Evolutionary conservation across 2,888 invertebrate species (phyloP).

Genomic region (Zaprionus bogoriensis): DNA sequence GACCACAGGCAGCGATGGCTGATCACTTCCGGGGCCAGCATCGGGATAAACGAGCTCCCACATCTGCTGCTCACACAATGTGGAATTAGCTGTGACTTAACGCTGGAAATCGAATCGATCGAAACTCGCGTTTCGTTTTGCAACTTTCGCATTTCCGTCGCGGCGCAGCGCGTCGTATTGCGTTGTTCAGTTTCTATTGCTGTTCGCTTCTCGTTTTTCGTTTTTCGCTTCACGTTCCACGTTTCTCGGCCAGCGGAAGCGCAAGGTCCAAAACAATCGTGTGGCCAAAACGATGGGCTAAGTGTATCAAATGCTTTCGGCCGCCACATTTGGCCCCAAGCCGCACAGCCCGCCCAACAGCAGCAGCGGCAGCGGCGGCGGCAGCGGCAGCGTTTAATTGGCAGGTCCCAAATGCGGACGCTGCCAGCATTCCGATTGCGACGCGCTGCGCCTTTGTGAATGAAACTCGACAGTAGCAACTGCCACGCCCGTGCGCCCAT

Average conservation of each 20-base stretch:
- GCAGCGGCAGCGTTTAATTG: constrained; percentile 41
- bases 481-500: constrained; percentile 13
- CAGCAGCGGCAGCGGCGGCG: too few species aligned
- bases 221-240: constrained; percentile 5
- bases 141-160: constrained; percentile 47
- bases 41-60: constrained; percentile 32
- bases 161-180: constrained; percentile 7
- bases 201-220: not conserved
- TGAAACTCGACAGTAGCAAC: constrained; percentile 36
- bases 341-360: constrained; percentile 13
- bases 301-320: constrained; percentile 70
- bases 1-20: constrained; percentile 34
- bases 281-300: constrained; percentile 40
- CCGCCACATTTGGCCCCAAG: constrained; percentile 53
- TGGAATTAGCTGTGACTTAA: constrained; percentile 20
- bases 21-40: constrained; percentile 38
- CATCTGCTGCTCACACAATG: constrained; percentile 27
- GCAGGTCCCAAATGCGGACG: constrained; percentile 35
- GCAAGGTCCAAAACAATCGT: constrained; percentile 43
- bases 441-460: constrained; percentile 45
- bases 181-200: constrained; percentile 1
- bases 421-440: constrained; percentile 42
- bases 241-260: constrained; percentile 60
- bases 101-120: constrained; percentile 29
- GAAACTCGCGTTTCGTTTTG: constrained; percentile 28